Percentiles rank a stretch among this genome's conserved stretches.
Conservation (phyloP, 1,140 invertebrate genomes). For the Pogonus chalceus region DNA sequence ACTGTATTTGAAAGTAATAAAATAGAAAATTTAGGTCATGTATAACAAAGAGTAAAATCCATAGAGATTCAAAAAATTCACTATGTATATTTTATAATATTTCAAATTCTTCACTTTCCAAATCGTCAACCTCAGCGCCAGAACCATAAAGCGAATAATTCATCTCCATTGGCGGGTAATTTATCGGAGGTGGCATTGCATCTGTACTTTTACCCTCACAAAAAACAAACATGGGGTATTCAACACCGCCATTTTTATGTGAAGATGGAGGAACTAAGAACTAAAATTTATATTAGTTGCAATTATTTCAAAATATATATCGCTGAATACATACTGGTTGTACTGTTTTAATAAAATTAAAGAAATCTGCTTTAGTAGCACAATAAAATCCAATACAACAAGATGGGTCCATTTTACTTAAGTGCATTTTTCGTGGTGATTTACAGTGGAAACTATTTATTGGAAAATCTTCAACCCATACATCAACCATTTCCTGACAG, state of each 20-base stretch:
- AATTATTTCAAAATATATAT: too few relatives aligned
- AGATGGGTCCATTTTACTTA: constrained; percentile 86
- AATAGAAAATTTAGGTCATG: too few relatives aligned
- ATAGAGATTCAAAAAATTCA: too few relatives aligned
- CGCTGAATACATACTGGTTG: constrained; percentile 41
- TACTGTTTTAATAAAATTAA: constrained; percentile 60
- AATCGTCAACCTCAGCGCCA: constrained; percentile 49
- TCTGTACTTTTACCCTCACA: constrained; percentile 56
- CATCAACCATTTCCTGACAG: constrained; percentile 81
- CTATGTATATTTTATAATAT: constrained; percentile 44
- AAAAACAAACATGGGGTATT: constrained; percentile 75
- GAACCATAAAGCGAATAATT: constrained; percentile 43
- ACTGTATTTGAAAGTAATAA: too few relatives aligned
- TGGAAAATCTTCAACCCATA: constrained; percentile 60
- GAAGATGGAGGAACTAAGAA: constrained; percentile 48
- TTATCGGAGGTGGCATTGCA: constrained; percentile 34
- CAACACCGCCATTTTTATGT: constrained; percentile 36
- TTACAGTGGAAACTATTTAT: constrained; percentile 74
- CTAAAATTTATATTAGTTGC: constrained; percentile 37
- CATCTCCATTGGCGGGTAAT: constrained; percentile 39
- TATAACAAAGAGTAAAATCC: too few relatives aligned
- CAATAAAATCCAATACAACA: constrained; percentile 90
- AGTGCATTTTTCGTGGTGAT: constrained; percentile 74
- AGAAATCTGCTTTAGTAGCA: constrained; percentile 62
- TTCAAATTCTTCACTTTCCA: constrained; percentile 66